phyloP scores from a whole-genome alignment of 1,140 invertebrate species.

The Aphis gossypii region DNA sequence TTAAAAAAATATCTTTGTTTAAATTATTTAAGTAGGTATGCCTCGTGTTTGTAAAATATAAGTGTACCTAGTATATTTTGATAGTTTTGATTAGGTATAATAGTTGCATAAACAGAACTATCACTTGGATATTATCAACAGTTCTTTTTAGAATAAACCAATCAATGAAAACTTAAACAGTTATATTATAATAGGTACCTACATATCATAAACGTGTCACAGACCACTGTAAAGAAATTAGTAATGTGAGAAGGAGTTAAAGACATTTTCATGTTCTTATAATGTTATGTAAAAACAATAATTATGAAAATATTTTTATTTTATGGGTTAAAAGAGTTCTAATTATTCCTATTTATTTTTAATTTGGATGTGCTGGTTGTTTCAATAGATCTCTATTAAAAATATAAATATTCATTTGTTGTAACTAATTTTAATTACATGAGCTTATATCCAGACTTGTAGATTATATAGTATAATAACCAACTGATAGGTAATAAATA shows the following conservation, averaged over 20 bases:
- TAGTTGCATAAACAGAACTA: neutral
- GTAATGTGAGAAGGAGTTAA: neutral
- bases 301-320: neutral
- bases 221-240: neutral
- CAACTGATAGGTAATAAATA: neutral
- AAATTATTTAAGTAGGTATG: neutral
- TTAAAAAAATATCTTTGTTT: neutral
- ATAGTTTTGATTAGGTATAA: neutral
- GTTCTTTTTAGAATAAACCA: neutral
- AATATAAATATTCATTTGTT: neutral
- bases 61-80: neutral
- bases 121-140: neutral
- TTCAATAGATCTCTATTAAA: neutral
- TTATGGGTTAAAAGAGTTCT: neutral
- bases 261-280: neutral
- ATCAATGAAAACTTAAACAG: neutral
- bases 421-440: neutral
- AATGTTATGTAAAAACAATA: neutral
- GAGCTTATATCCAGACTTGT: no score
- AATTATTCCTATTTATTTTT: neutral
- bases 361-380: neutral
- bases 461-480: neutral
- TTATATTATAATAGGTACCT: neutral
- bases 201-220: neutral
- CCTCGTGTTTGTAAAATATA: neutral